These are phyloP conservation scores for Diogma glabrata DNA, from an alignment of 2,888 invertebrate genomes.

Conservation along the genomic window DNA sequence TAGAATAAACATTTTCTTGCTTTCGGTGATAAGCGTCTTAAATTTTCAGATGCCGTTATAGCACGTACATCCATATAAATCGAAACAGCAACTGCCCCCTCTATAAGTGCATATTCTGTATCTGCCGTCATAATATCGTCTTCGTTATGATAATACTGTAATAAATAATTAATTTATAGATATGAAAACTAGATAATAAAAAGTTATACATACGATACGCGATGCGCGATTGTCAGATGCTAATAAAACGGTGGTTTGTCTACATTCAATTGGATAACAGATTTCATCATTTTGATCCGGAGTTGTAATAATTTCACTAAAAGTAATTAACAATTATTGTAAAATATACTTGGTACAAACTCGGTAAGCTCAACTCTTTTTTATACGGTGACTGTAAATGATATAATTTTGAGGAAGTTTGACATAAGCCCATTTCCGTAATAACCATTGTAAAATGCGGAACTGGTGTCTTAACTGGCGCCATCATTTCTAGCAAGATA, in stretches of 20 bases:
- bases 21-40: conserved; percentile 24
- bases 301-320: conserved; percentile 4
- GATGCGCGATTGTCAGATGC: too few relatives aligned
- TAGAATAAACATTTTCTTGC: conserved; percentile 31
- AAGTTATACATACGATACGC: too few relatives aligned
- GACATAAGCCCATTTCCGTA: conserved; percentile 31
- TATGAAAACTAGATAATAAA: too few relatives aligned
- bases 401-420: conserved; percentile 24
- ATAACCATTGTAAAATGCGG: conserved; percentile 23
- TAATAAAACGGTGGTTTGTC: too few relatives aligned
- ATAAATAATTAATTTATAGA: too few relatives aligned
- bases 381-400: conserved; percentile 25
- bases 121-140: not conserved
- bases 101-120: not conserved
- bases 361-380: not conserved
- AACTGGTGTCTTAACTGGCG: conserved; percentile 8
- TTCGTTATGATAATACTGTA: not conserved
- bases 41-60: not conserved
- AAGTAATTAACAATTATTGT: not conserved
- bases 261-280: conserved; percentile 5
- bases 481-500: conserved; percentile 15
- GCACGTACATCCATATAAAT: too few relatives aligned
- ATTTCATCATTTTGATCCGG: not conserved
- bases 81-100: not conserved
- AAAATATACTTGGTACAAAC: not conserved